Conservation (phyloP, 2,888 invertebrate species). For the Leptinotarsa haldemani region DNA sequence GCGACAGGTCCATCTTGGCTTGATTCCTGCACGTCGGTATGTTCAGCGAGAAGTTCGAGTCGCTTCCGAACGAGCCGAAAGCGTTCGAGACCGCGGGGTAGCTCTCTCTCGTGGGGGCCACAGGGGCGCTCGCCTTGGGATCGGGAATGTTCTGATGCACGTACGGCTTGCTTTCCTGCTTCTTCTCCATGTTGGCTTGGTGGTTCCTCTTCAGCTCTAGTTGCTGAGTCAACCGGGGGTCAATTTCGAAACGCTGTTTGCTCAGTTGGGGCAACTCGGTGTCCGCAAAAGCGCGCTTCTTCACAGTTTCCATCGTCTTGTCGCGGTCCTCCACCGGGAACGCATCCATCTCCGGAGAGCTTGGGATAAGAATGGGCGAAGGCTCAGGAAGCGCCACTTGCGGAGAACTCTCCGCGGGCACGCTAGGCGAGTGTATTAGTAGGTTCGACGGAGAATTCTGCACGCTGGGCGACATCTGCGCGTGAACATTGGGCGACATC, state of each 20-base stretch:
- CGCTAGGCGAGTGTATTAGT: slow-evolving; percentile 30
- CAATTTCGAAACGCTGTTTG: slow-evolving; percentile 45
- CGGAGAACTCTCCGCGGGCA: slow-evolving; percentile 18
- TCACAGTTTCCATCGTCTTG: slow-evolving; percentile 65
- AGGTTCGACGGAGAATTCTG: slow-evolving; percentile 41
- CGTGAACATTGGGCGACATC: slow-evolving; percentile 36
- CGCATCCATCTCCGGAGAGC: slow-evolving; percentile 29
- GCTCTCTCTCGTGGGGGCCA: slow-evolving; percentile 25
- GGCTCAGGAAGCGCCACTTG: slow-evolving; percentile 4
- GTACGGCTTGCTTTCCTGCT: slow-evolving; percentile 53
- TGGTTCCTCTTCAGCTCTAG: slow-evolving; percentile 44
- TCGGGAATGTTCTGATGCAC: slow-evolving; percentile 60
- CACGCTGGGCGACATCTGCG: slow-evolving; percentile 33
- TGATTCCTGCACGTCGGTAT: slow-evolving; percentile 53
- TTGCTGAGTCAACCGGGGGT: slow-evolving; percentile 37
- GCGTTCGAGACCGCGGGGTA: slow-evolving; percentile 30
- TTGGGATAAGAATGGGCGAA: neutral
- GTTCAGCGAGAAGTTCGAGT: slow-evolving; percentile 56
- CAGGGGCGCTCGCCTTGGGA: slow-evolving; percentile 50
- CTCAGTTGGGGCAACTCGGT: slow-evolving; percentile 53
- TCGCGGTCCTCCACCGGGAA: slow-evolving; percentile 45
- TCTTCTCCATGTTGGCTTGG: slow-evolving; percentile 38
- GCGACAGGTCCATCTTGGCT: slow-evolving; percentile 60
- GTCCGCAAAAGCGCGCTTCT: slow-evolving; percentile 74
- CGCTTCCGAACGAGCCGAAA: slow-evolving; percentile 43